phyloP scores from a whole-genome alignment of 2,797 vertebrate genomes.

The Morus bassanus region DNA sequence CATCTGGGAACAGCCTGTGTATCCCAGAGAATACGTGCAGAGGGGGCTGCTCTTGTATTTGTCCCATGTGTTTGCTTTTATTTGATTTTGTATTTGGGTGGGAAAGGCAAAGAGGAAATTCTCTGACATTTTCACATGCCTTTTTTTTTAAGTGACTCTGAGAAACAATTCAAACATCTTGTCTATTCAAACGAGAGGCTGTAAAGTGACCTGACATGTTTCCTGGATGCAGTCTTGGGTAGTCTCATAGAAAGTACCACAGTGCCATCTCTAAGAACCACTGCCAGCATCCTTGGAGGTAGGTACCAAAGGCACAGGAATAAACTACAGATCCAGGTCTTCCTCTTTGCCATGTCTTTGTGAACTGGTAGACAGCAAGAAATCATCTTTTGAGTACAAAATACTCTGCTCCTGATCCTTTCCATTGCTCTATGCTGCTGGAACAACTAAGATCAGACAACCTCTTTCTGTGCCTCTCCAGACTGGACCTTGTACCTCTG shows the following conservation, averaged over 20 bases:
- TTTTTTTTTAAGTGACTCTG: conserved; percentile 33
- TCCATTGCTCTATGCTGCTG: not conserved
- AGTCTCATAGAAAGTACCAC: not conserved
- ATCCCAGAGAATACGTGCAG: not conserved
- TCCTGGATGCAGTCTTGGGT: not conserved
- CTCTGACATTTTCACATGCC: conserved; percentile 58
- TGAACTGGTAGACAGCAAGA: not conserved
- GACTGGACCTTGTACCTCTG: not conserved
- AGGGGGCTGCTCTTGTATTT: conserved; percentile 17
- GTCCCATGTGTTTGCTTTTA: conserved; percentile 62
- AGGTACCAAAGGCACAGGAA: not conserved
- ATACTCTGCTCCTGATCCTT: not conserved
- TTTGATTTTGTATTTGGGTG: conserved; percentile 64
- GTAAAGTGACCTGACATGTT: not conserved
- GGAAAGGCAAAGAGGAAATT: conserved; percentile 56
- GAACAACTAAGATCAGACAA: not conserved
- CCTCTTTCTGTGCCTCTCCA: not conserved
- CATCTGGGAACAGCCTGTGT: conserved; percentile 49
- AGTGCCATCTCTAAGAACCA: not conserved
- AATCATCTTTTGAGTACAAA: not conserved
- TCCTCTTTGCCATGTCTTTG: not conserved
- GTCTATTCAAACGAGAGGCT: not conserved
- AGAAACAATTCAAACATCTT: conserved; percentile 44
- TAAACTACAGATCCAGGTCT: not conserved
- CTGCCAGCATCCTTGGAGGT: not conserved